Evolutionary conservation across 2,797 vertebrate genomes (phyloP).

Genomic region (Coregonus ussuriensis): DNA sequence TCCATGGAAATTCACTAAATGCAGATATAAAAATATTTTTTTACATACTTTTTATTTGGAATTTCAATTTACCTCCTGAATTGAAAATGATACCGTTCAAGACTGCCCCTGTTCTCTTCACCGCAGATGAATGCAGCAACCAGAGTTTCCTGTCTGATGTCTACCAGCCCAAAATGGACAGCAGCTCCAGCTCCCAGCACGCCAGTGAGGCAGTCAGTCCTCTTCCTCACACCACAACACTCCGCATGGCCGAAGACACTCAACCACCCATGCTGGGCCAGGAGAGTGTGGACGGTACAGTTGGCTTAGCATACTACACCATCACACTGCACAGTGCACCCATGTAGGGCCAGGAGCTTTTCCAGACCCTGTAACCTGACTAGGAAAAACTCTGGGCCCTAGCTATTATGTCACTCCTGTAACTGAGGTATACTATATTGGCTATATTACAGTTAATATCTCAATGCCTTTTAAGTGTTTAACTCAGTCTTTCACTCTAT

Average conservation of each 20-base stretch:
- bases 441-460: not conserved
- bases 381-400: not conserved
- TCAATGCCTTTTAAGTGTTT: not conserved
- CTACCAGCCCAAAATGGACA: slow-evolving; percentile 94
- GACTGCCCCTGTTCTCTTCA: not conserved
- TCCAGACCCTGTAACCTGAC: not conserved
- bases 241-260: slow-evolving; percentile 87
- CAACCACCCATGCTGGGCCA: slow-evolving; percentile 97
- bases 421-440: too few species aligned
- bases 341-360: not conserved
- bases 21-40: not conserved
- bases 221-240: slow-evolving; percentile 82
- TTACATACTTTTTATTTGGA: not conserved
- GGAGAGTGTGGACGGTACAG: slow-evolving; percentile 91
- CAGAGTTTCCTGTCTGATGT: slow-evolving; percentile 95
- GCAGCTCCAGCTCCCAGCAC: slow-evolving; percentile 93
- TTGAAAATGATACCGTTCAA: not conserved
- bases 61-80: not conserved
- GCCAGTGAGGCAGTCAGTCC: slow-evolving; percentile 89
- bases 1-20: not conserved
- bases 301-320: not conserved
- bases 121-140: slow-evolving; percentile 97
- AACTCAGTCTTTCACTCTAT: slow-evolving; percentile 44
- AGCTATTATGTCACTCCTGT: too few species aligned
- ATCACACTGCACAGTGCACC: not conserved